Evolutionary conservation across 2,888 invertebrate species (phyloP), one percentile per base, ranked within the genome.

Genomic region (Chloroclystis v-ata): DNA sequence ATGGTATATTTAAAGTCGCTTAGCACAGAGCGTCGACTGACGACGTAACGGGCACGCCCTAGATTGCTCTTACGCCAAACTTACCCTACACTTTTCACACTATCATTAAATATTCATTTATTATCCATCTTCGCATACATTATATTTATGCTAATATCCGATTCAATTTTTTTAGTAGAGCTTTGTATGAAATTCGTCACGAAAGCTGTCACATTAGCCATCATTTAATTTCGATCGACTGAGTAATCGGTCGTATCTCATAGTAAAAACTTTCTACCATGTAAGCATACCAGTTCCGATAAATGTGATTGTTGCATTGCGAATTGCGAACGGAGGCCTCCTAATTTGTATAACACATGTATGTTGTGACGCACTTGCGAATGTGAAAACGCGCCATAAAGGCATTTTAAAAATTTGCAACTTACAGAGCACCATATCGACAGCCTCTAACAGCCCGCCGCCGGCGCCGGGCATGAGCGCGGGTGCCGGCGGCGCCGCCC

Each of bases 371-470:
- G 60, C 85, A 76, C 57, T 45, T 65, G 86, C 86, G 86, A 86
- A 86, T 81, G 84, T 75, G 57, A 61, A 80, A 83, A 79, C 80
- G 75, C 80, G 85, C 82, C 83, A 83, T 84, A 86, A 84, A 86
- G 85, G 85, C 85, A 84, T 85, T 86, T 85, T 79, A 85, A 50
- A 84, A 84, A 83, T 87, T 86, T 85, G 73, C 79, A 85, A 87
- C 86, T 88, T 88, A 82, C 88, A 88, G 88, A 88, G 87, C 84
- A 84, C 86, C 89, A 90, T 91, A 89, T 91, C 92, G 87, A 92
- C 92, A 90, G 92, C 91, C 87, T 90, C 90, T 81, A 91, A 90
- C 87, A 90, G 92, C 81, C 91, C 92, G 74, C 91, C 92, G 77
- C 89, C 90, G 79, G 84, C 90, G 82, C 85, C 88, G 89, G 82